Conservation (phyloP, 2,888 invertebrate genomes). For the Meteorus cinctellus region DNA sequence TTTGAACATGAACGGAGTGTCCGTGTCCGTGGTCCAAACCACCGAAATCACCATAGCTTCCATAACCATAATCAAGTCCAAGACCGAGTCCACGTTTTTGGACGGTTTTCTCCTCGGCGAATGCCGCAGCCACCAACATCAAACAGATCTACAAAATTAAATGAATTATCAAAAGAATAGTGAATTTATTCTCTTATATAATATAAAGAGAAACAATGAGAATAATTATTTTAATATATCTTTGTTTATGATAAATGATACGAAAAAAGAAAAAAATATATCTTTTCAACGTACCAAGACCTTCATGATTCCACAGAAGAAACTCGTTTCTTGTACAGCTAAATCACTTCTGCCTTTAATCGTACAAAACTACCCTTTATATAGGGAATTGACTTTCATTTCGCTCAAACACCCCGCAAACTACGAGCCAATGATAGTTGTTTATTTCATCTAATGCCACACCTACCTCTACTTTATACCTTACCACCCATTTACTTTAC, state of each 20-base stretch:
- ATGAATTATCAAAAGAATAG: conserved; percentile 6
- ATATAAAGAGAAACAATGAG: background rate
- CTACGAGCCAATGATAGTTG: conserved; percentile 61
- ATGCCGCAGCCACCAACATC: conserved; percentile 72
- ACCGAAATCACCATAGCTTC: conserved; percentile 51
- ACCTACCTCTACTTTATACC: conserved; percentile 63
- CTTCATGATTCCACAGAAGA: conserved; percentile 64
- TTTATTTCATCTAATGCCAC: conserved; percentile 64
- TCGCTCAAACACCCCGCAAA: conserved; percentile 67
- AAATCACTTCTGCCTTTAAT: conserved; percentile 64
- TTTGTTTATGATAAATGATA: background rate
- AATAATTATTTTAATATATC: conserved; percentile 1
- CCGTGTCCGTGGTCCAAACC: conserved; percentile 37
- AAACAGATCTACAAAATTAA: conserved; percentile 70
- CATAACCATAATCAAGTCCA: conserved; percentile 57
- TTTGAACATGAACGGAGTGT: conserved; percentile 67
- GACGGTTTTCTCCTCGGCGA: conserved; percentile 65
- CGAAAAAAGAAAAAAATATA: background rate
- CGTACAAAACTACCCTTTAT: conserved; percentile 71
- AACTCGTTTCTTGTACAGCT: conserved; percentile 49
- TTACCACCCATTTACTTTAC: conserved; percentile 57
- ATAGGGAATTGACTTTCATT: conserved; percentile 73
- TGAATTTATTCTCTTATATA: too few species aligned
- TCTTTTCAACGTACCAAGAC: conserved; percentile 65
- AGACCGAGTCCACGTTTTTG: conserved; percentile 64